Evolutionary conservation across 2,888 invertebrate species (phyloP).

Genomic region (Acanthoscelides obtectus): DNA sequence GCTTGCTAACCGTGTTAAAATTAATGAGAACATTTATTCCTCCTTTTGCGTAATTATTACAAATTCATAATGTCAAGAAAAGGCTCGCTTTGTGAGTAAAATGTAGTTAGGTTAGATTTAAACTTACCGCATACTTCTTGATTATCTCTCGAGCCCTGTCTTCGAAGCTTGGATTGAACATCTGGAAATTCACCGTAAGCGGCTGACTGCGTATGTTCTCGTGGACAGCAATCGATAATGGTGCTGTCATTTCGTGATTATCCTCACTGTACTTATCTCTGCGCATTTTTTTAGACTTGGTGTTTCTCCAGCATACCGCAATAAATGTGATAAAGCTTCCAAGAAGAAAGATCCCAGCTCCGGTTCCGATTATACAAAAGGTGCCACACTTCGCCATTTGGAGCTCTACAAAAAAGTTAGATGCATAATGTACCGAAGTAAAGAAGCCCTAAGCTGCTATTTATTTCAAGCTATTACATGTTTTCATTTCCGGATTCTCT

Average conservation of each 20-base stretch:
- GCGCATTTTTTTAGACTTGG: constrained; percentile 36
- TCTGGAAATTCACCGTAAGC: constrained; percentile 39
- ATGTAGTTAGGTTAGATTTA: not conserved
- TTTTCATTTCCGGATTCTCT: too few species aligned
- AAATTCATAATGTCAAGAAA: too few species aligned
- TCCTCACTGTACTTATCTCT: constrained; percentile 35
- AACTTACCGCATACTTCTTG: constrained; percentile 36
- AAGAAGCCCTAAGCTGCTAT: too few species aligned
- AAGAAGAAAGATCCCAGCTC: constrained; percentile 44
- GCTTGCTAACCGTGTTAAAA: too few species aligned
- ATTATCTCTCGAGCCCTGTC: constrained; percentile 27
- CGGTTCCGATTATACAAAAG: constrained; percentile 47
- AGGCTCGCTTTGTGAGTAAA: too few species aligned
- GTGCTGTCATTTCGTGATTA: constrained; percentile 37
- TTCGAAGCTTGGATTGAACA: constrained; percentile 33
- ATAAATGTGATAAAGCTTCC: constrained; percentile 34
- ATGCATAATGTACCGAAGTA: too few species aligned
- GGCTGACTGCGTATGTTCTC: not conserved
- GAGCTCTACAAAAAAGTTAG: not conserved
- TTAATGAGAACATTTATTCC: too few species aligned
- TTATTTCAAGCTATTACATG: too few species aligned
- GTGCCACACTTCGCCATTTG: constrained; percentile 45
- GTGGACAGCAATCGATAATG: constrained; percentile 32
- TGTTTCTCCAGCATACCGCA: constrained; percentile 38
- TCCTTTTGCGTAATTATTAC: too few species aligned